These are phyloP conservation scores for Suillia variegata DNA, from an alignment of 2,888 invertebrate species.

Conservation along the genomic window DNA sequence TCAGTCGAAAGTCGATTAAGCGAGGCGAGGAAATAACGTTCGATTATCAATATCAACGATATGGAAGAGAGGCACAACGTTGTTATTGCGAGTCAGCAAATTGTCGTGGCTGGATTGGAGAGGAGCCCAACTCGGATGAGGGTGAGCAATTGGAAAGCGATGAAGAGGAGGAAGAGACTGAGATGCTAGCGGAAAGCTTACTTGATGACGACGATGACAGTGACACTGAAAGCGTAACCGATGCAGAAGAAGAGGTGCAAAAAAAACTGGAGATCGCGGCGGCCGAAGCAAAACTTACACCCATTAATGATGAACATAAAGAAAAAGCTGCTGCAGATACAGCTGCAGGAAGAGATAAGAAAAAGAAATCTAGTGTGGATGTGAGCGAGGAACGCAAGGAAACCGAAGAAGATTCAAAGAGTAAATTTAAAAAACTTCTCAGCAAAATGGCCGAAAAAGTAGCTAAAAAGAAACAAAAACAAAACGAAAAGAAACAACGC, in stretches of 20 bases:
- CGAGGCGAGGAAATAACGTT: conserved; percentile 97
- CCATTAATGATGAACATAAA: conserved; percentile 21
- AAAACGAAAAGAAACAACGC: conserved; percentile 47
- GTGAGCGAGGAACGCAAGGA: background rate
- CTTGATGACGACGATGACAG: conserved; percentile 61
- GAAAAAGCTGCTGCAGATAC: conserved; percentile 6
- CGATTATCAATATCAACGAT: conserved; percentile 97
- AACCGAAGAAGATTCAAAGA: conserved; percentile 30
- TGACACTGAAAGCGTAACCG: conserved; percentile 23
- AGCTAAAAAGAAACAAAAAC: conserved; percentile 33
- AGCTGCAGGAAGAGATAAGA: background rate
- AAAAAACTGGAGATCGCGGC: conserved; percentile 35
- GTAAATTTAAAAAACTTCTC: conserved; percentile 34
- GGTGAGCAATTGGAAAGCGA: conserved; percentile 63
- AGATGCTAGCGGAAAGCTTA: conserved; percentile 49
- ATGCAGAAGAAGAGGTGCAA: conserved; percentile 30
- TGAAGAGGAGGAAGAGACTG: conserved; percentile 56
- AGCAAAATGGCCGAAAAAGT: conserved; percentile 36
- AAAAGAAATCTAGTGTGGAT: conserved; percentile 8
- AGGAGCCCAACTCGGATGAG: conserved; percentile 77
- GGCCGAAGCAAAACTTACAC: conserved; percentile 29
- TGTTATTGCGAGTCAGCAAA: conserved; percentile 90
- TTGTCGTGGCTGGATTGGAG: conserved; percentile 96
- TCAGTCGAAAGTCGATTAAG: conserved; percentile 81
- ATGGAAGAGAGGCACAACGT: conserved; percentile 94